Base-by-base conservation (phyloP, 2,888 invertebrate genomes). In the Scaptomyza caliginosa region DNA sequence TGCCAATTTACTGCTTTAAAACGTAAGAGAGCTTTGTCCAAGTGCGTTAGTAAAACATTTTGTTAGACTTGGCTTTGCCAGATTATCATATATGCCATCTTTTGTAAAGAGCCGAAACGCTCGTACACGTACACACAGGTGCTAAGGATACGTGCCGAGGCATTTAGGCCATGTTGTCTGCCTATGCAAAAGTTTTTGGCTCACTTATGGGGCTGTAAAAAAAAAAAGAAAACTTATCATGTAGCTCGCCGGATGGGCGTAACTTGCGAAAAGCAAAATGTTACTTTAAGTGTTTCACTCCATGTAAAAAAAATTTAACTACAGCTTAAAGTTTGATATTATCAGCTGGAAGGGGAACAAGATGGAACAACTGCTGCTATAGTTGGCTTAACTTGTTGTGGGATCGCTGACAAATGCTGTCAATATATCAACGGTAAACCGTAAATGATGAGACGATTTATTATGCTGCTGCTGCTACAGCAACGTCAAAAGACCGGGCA, bases 391-490 rank as follows among this genome's bases (percentile, higher is more conserved):
- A 60, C 52, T 50, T n/a, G 43, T 45, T 59, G 60, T 40, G 67
- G 54, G 58, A 36, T 55, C 43, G 70, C 80, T 83, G 82, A 86
- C 78, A 83, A 85, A 79, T 79, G 75, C 78, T 72, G 78, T 78
- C 83, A 74, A 83, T 85, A 77, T 74, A 78, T 87, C 74, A 87
- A 70, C 49, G 52, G 68, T 58, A 85, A 74, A 74, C 78, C 73
- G 55, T 78, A 85, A 85, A 78, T 78, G 85, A 83, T 85, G 78
- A 56, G 69, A 63, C 78, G 70, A 85, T 85, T 83, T 85, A 85
- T 83, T 71, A 78, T 78, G 76, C 24, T 64, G 68, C 66, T 45
- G 63, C 51, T 43, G 48, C 50, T 63, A 36, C 8, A 42, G 28
- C 60, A 54, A 40, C 63, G 28, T 52, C 68, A 68, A 32, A 36